phyloP scores from a whole-genome alignment of 2,113 vertebrate species.

The Podilymbus podiceps region DNA sequence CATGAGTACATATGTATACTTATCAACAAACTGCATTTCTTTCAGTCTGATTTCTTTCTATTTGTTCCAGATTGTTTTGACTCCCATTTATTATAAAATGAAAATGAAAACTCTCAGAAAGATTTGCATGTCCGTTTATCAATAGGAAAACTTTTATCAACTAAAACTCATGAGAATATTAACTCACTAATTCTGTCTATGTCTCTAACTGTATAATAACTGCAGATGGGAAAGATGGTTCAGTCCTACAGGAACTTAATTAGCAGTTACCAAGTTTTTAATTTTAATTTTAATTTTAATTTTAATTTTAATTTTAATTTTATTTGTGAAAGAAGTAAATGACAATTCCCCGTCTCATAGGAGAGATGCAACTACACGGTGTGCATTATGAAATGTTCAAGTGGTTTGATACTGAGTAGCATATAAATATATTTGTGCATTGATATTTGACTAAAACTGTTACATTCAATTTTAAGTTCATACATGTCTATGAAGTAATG shows the following conservation, averaged over 20 bases:
- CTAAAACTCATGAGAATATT: background rate
- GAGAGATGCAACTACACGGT: background rate
- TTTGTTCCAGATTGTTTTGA: background rate
- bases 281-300: no score
- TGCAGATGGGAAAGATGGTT: background rate
- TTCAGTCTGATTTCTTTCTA: background rate
- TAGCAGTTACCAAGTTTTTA: background rate
- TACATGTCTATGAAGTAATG: fast-evolving
- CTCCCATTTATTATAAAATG: background rate
- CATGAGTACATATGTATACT: fast-evolving
- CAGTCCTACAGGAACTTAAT: background rate
- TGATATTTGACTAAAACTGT: background rate
- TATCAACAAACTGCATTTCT: background rate
- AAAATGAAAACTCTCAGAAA: background rate
- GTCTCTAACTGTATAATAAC: background rate
- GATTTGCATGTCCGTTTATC: background rate
- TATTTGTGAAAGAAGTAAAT: background rate
- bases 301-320: background rate
- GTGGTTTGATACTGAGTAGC: background rate
- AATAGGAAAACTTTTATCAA: background rate
- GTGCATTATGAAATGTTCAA: background rate
- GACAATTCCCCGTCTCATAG: background rate
- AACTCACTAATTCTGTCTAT: background rate
- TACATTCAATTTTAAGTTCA: background rate
- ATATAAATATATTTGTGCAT: background rate